Percentiles rank a stretch among this genome's conserved stretches.
These are phyloP conservation scores for Xenus cinereus DNA, from an alignment of 2,113 vertebrate genomes.

Conservation along the genomic window DNA sequence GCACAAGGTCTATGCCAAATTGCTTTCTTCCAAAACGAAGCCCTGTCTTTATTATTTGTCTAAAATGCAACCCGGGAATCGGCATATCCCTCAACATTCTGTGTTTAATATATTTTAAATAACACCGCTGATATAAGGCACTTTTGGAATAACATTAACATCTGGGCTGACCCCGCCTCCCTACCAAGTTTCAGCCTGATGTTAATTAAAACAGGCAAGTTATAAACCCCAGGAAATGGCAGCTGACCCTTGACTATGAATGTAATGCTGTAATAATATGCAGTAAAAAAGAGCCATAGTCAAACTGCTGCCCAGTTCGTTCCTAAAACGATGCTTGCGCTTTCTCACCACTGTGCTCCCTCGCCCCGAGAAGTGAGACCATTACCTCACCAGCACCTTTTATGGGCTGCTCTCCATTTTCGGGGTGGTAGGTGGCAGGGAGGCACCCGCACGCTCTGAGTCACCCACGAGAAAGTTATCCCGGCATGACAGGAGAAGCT, in stretches of 20 bases:
- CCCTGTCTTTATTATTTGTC: neutral
- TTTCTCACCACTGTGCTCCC: slow-evolving; percentile 60
- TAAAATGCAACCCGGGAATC: neutral
- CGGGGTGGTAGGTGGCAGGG: neutral
- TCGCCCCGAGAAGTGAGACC: slow-evolving; percentile 8
- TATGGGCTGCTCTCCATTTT: neutral
- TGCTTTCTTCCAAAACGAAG: neutral
- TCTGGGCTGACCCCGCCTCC: slow-evolving; percentile 78
- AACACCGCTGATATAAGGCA: slow-evolving; percentile 72
- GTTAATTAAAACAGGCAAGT: slow-evolving; percentile 86
- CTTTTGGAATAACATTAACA: slow-evolving; percentile 82
- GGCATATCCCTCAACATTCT: neutral
- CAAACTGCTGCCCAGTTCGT: slow-evolving; percentile 67
- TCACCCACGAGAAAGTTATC: neutral
- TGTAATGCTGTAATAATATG: slow-evolving; percentile 80
- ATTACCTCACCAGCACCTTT: neutral
- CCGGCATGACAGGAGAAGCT: neutral
- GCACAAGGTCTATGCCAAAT: neutral
- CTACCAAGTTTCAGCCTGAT: slow-evolving; percentile 78
- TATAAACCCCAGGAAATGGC: slow-evolving; percentile 86
- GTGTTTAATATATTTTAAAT: slow-evolving; percentile 65
- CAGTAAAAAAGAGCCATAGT: slow-evolving; percentile 75
- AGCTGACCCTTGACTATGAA: slow-evolving; percentile 83
- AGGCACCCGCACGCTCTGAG: neutral
- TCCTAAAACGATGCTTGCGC: slow-evolving; percentile 57